Evolutionary conservation across 2,888 invertebrate genomes (phyloP), one percentile per base, ranked within the genome.

Genomic region (Noctua comes): DNA sequence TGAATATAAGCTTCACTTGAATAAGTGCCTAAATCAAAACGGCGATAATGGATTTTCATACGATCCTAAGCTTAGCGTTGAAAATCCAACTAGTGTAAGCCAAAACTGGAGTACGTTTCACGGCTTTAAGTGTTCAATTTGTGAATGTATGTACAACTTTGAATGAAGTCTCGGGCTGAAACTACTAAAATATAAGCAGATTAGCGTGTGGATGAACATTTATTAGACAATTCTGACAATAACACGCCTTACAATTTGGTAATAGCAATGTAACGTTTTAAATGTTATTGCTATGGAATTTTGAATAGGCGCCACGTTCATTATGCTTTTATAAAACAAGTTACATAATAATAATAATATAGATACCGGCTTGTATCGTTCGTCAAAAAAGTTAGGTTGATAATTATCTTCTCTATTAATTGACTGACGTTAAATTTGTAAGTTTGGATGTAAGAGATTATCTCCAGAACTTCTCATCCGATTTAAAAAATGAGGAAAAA

Each of bases 191-290:
- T n/a, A 40, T 65, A 71, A 73, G 18, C 27, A 59, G 65, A 84
- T 87, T 70, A 75, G 48, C 64, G 21, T 48, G 2, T 48, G 59
- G 40, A 54, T 59, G 70, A 68, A 79, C 85, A 62, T 71, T 82
- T 54, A 86, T 43, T 75, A 27, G 27, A 76, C 65, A 84, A 76
- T 65, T 72, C 51, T 43, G 70, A 73, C 79, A 69, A n/a, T 36
- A 62, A 73, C 51, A 6, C 11, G 87, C 84, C 87, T 87, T 3
- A 16, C 16, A 2, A 10, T 64, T 71, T 79, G 3, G 4, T 51
- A n/a, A 24, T 64, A 86, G 80, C 80, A 74, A 87, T 68, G 24
- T 68, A 36, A 76, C 66, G 27, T 65, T 66, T 40, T 5, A 43
- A 2, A 36, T 62, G 0, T 66, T 66, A 43, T 76, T 84, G 87